Evolutionary conservation across 2,888 invertebrate species (phyloP), one percentile per base, ranked within the genome.

Genomic region (Archips xylosteana): DNA sequence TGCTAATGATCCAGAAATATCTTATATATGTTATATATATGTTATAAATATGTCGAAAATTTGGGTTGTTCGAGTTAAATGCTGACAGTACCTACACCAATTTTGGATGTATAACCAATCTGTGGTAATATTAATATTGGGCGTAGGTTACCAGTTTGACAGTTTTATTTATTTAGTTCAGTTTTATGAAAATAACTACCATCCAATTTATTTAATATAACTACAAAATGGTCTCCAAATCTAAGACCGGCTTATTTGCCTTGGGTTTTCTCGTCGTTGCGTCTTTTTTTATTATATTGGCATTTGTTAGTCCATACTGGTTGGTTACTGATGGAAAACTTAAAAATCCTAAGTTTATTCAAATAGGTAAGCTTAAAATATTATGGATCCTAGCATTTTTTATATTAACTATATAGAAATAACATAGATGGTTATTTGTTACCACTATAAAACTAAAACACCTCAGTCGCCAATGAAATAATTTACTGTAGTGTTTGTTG

Each of bases 231-330:
- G 90, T 87, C 80, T 87, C 90, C 66, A 97, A 97, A 94, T 95
- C 96, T 66, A 96, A 95, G 89, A 96, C 96, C 60, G 96, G 96
- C 36, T 85, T 95, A 77, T 94, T 95, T 87, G 97, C 97, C 13
- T 92, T 97, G 54, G 95, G 95, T 62, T 95, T 96, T 80, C 96
- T 97, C 75, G 91, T 93, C 23, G 82, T 96, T 32, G 96, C 97
- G 3, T 96, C 97, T 80, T 77, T 97, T 61, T 96, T 97, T 78
- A 95, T 97, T 77, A 90, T 98, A 66, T 95, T 98, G 76, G 96
- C 98, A 5, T 98, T 98, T 92, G 96, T 96, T 45, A 97, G 98
- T 67, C 98, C 98, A 0, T 97, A 97, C 87, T 99, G 98, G 98
- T 91, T 98, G 68, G 97, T 97, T 76, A 97, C 96, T 15, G 97